Evolutionary conservation across 2,113 vertebrate genomes (phyloP), one percentile per base, ranked within the genome.

Genomic region (Zosterops hypoxanthus): DNA sequence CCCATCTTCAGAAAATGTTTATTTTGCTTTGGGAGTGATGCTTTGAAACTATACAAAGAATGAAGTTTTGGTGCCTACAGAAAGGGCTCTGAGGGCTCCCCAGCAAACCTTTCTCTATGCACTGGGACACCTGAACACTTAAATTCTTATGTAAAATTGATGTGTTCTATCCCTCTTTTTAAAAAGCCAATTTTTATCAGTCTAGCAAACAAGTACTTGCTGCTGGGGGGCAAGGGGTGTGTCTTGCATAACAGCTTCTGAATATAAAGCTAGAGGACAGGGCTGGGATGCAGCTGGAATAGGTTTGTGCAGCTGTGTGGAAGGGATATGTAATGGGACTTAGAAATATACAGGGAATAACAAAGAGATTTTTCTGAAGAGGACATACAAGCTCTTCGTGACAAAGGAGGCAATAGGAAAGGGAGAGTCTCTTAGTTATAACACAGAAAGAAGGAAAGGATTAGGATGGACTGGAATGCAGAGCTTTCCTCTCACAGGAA

Each of bases 191-290:
- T 11, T 63, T 90, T 82, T 70, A 65, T 83, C 76, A 55, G 13
- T 50, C 59, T 41, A 77, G 55, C 59, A 91, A 92, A 86, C 15
- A 80, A 91, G 46, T 17, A 18, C 21, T 86, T 83, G 50, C 21
- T 86, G 17, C 17, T 33, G 23, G 23, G 14, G 24, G 7, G 8
- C 17, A 8, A 9, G 22, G 55, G 25, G 39, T 36, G 39, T 68
- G 65, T 93, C 80, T 96, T 97, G 80, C 82, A 78, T 96, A 96
- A 97, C 82, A 39, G 41, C 39, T 90, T 53, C 85, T 88, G 90
- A 91, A 93, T 94, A 88, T 91, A 95, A 95, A 93, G 69, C 82
- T 66, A 73, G 90, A 90, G 92, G 85, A 85, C 93, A 88, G 75
- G 57, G 59, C 71, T 86, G 79, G 90, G 90, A 86, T 90, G 66